Conservation (phyloP, 1,140 invertebrate genomes). For the Himalopsyche phryganea region DNA sequence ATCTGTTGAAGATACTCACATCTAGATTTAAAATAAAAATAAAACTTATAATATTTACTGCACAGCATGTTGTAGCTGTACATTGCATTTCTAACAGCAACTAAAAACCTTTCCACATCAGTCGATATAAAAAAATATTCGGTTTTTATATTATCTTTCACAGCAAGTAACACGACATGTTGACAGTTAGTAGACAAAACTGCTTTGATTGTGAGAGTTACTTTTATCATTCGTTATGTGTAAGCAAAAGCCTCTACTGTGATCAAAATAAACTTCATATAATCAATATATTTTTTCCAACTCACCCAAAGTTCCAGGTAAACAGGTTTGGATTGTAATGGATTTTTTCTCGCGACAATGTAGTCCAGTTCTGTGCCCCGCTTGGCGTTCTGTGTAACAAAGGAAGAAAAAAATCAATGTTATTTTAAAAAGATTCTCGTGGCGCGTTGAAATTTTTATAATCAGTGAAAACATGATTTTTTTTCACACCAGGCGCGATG, state of each 20-base stretch:
- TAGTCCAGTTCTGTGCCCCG: slow-evolving; percentile 77
- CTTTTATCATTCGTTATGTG: too few species aligned
- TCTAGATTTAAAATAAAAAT: too few species aligned
- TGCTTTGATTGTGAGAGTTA: too few species aligned
- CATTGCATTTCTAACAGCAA: too few species aligned
- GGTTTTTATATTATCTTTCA: not conserved
- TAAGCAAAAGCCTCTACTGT: too few species aligned
- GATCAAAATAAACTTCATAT: slow-evolving; percentile 1
- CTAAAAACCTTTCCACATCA: too few species aligned
- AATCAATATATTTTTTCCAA: slow-evolving; percentile 31
- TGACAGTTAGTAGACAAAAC: too few species aligned
- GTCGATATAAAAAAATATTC: too few species aligned
- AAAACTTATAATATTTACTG: too few species aligned
- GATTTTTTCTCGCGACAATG: slow-evolving; percentile 74
- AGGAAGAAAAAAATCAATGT: slow-evolving; percentile 29
- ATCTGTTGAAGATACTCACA: too few species aligned
- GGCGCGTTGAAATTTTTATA: slow-evolving; percentile 5
- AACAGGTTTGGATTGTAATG: slow-evolving; percentile 69
- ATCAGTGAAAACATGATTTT: not conserved
- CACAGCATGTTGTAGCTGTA: too few species aligned
- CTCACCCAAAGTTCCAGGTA: slow-evolving; percentile 76
- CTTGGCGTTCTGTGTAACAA: slow-evolving; percentile 71
- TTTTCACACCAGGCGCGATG: too few species aligned
- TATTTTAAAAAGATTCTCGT: not conserved
- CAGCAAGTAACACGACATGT: not conserved